Conservation (phyloP, 2,797 vertebrate species). For the Crax fasciolata region DNA sequence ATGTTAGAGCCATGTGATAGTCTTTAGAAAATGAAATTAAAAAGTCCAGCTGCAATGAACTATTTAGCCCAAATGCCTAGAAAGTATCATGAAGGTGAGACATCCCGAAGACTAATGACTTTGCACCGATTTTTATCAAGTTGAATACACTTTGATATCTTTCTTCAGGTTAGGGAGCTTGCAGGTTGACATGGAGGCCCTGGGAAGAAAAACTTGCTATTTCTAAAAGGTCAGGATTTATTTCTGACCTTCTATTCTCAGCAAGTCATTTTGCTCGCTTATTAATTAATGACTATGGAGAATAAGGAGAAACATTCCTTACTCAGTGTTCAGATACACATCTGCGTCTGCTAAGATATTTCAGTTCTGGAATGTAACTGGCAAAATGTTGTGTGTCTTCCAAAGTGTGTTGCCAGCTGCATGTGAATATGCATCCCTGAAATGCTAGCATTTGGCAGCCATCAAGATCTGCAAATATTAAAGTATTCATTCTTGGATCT, state of each 20-base stretch:
- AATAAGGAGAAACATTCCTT: constrained; percentile 24
- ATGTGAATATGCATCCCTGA: constrained; percentile 78
- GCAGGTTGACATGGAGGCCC: constrained; percentile 20
- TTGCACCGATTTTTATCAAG: constrained; percentile 19
- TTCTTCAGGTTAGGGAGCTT: constrained; percentile 9
- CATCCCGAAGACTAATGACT: neutral
- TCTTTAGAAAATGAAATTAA: constrained; percentile 54
- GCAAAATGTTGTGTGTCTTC: constrained; percentile 34
- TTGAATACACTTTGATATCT: constrained; percentile 26
- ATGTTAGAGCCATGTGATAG: constrained; percentile 31
- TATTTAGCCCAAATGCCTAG: constrained; percentile 51
- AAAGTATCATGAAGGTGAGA: constrained; percentile 61
- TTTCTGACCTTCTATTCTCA: neutral
- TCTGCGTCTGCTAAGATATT: constrained; percentile 39
- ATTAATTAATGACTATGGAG: constrained; percentile 17
- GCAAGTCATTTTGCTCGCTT: constrained; percentile 3
- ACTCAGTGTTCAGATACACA: constrained; percentile 6
- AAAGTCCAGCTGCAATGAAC: constrained; percentile 53
- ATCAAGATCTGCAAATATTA: constrained; percentile 69
- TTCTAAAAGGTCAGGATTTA: neutral
- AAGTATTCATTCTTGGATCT: constrained; percentile 74
- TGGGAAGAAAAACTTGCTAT: neutral
- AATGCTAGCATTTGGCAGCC: constrained; percentile 73
- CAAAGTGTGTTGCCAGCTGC: constrained; percentile 51
- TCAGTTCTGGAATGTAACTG: constrained; percentile 45